phyloP scores from a whole-genome alignment of 2,888 invertebrate species.

The Phyllotreta cruciferae region DNA sequence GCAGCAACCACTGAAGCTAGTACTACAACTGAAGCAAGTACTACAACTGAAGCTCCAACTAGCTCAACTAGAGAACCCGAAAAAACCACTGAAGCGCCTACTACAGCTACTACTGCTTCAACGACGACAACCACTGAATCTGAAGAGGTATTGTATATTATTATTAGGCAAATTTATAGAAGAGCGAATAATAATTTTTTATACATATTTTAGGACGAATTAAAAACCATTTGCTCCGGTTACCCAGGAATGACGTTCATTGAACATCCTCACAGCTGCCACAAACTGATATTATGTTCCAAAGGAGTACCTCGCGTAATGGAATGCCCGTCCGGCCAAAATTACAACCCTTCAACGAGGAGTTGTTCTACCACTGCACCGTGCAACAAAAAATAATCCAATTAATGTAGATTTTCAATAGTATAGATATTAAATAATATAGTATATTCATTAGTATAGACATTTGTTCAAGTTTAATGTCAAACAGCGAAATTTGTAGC shows the following conservation, averaged over 20 bases:
- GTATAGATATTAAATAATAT: neutral
- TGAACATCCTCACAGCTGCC: neutral
- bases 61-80: neutral
- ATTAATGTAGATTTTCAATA: neutral
- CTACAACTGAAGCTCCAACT: neutral
- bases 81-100: neutral
- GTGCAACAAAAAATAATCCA: slow-evolving; percentile 1
- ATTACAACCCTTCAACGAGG: neutral
- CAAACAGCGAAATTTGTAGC: neutral
- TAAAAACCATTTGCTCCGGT: neutral
- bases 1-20: neutral
- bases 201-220: slow-evolving; percentile 11
- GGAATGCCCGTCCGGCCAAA: neutral
- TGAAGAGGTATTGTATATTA: too few relatives aligned
- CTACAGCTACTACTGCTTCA: neutral
- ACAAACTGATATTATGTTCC: neutral
- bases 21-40: neutral
- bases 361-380: neutral
- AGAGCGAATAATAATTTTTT: neutral
- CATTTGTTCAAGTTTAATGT: neutral
- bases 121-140: neutral
- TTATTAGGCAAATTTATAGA: too few relatives aligned
- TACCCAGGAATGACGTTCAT: neutral
- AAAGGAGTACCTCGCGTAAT: neutral
- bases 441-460: neutral